These are phyloP conservation scores for Phoxinus dragarum DNA, from an alignment of 2,797 vertebrate genomes.

Conservation along the genomic window DNA sequence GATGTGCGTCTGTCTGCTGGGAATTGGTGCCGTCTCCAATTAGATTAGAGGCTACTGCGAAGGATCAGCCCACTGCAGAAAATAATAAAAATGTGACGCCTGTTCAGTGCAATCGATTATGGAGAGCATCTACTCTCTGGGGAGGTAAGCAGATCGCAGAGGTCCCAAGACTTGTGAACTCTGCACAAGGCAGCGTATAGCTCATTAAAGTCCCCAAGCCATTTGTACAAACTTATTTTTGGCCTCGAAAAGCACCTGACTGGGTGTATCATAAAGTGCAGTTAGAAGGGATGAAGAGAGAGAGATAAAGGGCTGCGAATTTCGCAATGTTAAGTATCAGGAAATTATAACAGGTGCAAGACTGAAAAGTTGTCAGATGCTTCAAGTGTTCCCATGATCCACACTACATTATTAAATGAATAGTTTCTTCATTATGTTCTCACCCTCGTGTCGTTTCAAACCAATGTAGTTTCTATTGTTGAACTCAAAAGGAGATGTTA, in stretches of 20 bases:
- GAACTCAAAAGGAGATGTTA: neutral
- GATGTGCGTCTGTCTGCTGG: conserved; percentile 59
- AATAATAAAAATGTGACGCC: conserved; percentile 69
- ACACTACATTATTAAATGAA: neutral
- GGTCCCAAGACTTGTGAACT: conserved; percentile 40
- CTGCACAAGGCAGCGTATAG: neutral
- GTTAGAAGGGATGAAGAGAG: conserved; percentile 8
- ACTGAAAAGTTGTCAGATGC: neutral
- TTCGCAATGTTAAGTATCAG: neutral
- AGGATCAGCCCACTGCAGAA: conserved; percentile 59
- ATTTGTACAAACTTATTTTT: conserved; percentile 60
- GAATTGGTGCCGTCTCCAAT: conserved; percentile 70
- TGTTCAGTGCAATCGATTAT: conserved; percentile 71
- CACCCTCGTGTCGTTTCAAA: neutral
- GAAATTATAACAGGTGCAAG: neutral
- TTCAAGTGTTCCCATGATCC: neutral
- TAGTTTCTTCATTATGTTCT: neutral
- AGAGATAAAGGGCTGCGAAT: neutral
- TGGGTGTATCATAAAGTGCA: conserved; percentile 42
- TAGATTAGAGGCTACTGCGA: conserved; percentile 67
- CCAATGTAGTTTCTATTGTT: neutral
- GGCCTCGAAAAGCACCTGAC: conserved; percentile 5
- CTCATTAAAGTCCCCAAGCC: conserved; percentile 52
- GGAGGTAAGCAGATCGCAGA: neutral
- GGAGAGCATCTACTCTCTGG: conserved; percentile 55